Base-by-base conservation (phyloP, 1,140 invertebrate genomes). In the Plectrocnemia conspersa region DNA sequence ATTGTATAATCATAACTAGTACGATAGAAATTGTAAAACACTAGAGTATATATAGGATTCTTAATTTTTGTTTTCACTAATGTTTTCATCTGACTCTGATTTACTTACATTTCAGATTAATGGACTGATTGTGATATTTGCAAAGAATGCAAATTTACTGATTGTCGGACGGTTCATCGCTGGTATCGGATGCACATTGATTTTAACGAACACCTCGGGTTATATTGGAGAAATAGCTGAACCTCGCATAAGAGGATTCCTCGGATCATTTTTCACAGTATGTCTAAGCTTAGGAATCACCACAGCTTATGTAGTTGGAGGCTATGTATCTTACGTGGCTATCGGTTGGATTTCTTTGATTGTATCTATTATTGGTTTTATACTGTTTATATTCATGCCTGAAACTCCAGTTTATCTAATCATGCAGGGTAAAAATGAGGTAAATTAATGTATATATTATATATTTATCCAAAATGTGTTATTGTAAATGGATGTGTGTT, bases 361-460 rank as follows among this genome's bases (percentile, higher is more conserved):
- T 7, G 11, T 25, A 2, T 23, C 54, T 0, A 40, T 61, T 15
- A 6, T 54, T 1, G 47, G 40, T 25, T n/a, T 61, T 21, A n/a
- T 57, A 15, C 33, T 25, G 6, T 57, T 53, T 27, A 47, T 54
- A 24, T 57, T 50, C 23, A 42, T 57, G 29, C 59, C 59, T 1
- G 59, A 61, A 23, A 46, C 59, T 1, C 59, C 59, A 10, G 33
- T 40, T 1, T 54, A 44, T 22, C 27, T 46, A 2, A n/a, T 57
- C 5, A 41, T 36, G 15, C 18, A 44, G 1, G 59, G 59, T n/a
- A 22, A 42, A 41, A 18, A 11, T 19, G 19, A 32, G 19, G 49
- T 42, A 41, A 48, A 18, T 16, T 3, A n/a, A n/a, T n/a, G n/a
- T n/a, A n/a, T n/a, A n/a, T n/a, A 42, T 7, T 18, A 42, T 19